Base-by-base conservation (phyloP, 2,797 vertebrate genomes). In the Sebastes hubbsi region DNA sequence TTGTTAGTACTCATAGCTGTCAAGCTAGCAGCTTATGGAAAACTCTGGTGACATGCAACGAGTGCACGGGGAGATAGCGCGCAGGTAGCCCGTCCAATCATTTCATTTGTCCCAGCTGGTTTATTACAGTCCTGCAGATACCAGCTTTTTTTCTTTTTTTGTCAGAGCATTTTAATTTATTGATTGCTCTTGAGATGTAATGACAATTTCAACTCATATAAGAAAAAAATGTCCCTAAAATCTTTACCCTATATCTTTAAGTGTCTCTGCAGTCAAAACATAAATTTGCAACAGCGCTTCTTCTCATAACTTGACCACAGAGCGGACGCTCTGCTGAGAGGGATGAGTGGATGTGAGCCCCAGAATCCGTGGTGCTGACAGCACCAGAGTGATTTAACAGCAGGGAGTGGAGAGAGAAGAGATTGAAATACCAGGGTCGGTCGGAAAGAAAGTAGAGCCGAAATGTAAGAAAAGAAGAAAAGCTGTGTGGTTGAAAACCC, bases 301-400 rank as follows among this genome's bases (percentile, higher is more conserved):
- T 52, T 75, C 62, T 76, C 30, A 27, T 72, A 78, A 81, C 54
- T 65, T 82, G 34, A 67, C 22, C 59, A 49, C 63, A 42, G 60
- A 71, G 54, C 5, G 29, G 18, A 27, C 61, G n/a, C 69, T 59
- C 59, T 65, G 66, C 63, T 54, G 78, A 72, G 8, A 38, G 72
- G 52, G 56, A 80, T 52, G 80, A 83, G 46, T 75, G 79, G 77
- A 79, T 60, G 56, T 74, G 63, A 83, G 56, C 66, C 32, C 66
- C 58, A 78, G 65, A 56, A 81, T 74, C 54, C 1, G 13, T 6
- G 49, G 68, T 49, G 75, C 67, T 81, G 88, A 85, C 87, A 90
- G 73, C 78, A 58, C 32, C 34, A 9, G 52, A 71, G 77, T 81
- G 80, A 89, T 88, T 87, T 78, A 88, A 73, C 88, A 79, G 80